Conservation (phyloP, 2,113 vertebrate genomes). For the Nansenia antarctica region DNA sequence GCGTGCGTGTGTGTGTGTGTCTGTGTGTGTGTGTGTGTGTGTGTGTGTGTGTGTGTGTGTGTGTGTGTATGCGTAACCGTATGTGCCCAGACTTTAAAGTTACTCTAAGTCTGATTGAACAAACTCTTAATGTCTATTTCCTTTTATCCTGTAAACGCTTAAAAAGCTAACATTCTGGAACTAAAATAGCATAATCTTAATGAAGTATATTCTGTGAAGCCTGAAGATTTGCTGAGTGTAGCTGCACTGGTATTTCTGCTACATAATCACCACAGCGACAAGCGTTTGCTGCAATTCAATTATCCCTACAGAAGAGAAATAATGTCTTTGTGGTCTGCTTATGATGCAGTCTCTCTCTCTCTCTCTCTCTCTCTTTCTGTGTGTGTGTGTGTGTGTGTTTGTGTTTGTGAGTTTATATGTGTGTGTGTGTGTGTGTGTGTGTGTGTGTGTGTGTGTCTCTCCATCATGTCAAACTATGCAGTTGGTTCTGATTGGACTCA, state of each 20-base stretch:
- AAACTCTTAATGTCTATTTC: background rate
- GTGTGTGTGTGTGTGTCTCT: background rate
- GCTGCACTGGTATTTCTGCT: conserved; percentile 14
- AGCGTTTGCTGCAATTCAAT: conserved; percentile 15
- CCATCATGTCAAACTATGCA: background rate
- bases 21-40: background rate
- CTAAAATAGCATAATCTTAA: conserved; percentile 22
- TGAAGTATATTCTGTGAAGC: background rate
- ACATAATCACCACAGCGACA: conserved; percentile 13
- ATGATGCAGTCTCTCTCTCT: conserved; percentile 1
- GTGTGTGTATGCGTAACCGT: background rate
- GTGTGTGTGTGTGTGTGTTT: too few species aligned
- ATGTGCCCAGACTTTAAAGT: background rate
- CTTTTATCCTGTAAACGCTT: background rate
- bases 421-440: background rate
- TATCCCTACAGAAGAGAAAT: background rate
- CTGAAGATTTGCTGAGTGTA: background rate
- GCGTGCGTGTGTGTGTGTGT: conserved; percentile 1
- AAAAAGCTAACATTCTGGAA: conserved; percentile 34
- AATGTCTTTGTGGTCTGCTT: conserved; percentile 12
- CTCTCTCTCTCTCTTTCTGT: background rate
- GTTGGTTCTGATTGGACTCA: background rate
- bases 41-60: background rate
- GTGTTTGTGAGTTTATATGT: too few species aligned
- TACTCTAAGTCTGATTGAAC: too few species aligned